Percentiles rank a stretch among this genome's conserved stretches.
Evolutionary conservation across 2,888 invertebrate species (phyloP).

Genomic region (Scrobipalpa costella): DNA sequence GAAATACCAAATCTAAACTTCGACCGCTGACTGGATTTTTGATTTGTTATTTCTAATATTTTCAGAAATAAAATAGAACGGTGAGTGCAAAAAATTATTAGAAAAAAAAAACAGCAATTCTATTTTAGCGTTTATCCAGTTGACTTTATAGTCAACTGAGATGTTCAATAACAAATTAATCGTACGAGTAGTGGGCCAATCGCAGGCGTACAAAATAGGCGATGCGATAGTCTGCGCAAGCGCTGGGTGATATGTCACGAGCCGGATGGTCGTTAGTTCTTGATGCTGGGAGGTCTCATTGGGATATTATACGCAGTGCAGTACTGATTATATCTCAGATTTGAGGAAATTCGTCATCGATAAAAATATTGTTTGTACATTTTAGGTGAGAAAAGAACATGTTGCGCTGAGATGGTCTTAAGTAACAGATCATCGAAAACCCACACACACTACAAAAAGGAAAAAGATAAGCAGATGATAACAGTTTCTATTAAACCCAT

Average conservation of each 20-base stretch:
- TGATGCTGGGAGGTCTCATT: conserved; percentile 40
- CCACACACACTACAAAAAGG: no score
- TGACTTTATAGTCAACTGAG: conserved; percentile 30
- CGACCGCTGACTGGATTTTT: no score
- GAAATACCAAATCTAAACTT: no score
- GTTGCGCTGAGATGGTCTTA: no score
- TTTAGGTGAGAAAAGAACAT: no score
- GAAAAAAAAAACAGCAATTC: neutral
- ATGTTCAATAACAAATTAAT: conserved; percentile 35
- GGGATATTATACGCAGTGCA: conserved; percentile 33
- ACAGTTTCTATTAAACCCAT: no score
- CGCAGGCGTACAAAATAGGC: conserved; percentile 36
- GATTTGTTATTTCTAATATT: no score
- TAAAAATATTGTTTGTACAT: no score
- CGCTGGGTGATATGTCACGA: conserved; percentile 35
- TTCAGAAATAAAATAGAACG: no score
- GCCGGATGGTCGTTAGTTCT: conserved; percentile 35
- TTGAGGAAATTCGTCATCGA: neutral
- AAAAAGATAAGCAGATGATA: no score
- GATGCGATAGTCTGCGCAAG: conserved; percentile 34
- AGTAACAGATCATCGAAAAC: no score
- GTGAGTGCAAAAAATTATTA: no score
- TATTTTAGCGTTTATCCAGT: conserved; percentile 30
- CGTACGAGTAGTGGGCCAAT: conserved; percentile 32
- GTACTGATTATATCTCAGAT: conserved; percentile 21